Base-by-base conservation (phyloP, 2,113 vertebrate genomes). In the Mastomys natalensis region DNA sequence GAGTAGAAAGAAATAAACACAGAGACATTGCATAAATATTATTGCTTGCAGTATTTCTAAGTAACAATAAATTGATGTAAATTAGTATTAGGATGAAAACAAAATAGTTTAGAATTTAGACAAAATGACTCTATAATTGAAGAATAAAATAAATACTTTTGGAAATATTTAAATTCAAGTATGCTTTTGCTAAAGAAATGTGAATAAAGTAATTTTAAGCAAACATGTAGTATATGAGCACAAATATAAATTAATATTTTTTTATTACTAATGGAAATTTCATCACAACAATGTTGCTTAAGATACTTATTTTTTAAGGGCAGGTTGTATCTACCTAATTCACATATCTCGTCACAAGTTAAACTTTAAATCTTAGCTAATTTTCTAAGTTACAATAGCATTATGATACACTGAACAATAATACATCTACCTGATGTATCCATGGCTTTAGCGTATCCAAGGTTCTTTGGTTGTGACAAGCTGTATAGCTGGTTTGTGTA, bases 201-300 rank as follows among this genome's bases (percentile, higher is more conserved):
- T 21, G 82, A 48, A 12, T 76, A 81, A 88, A 91, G 87, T 24
- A n/a, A 68, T 53, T 78, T 80, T 70, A 62, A 51, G 19, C 3
- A 80, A 94, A 78, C 17, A 77, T 76, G 48, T 95, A 6, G 85
- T 90, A 1, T 76, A 45, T 81, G 40, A 70, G 24, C 16, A 60
- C 31, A 81, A 86, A 77, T 87, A 74, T 89, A 92, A 88, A 77
- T 90, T 82, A 93, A 74, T 80, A n/a, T 78, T 64, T 62, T 21
- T 66, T 80, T 26, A 81, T 43, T 85, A 10, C 72, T 70, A 84
- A 29, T 43, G 43, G 16, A 92, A 34, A 93, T 90, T 85, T 64
- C 74, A 43, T 66, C 40, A 82, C 16, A 91, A 93, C 55, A 4
- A 90, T 12, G 13, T 37, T n/a, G 17, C 22, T 62, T 45, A 40